These are phyloP conservation scores for Mythimna lalbum DNA, from an alignment of 2,888 invertebrate species.

Conservation along the genomic window DNA sequence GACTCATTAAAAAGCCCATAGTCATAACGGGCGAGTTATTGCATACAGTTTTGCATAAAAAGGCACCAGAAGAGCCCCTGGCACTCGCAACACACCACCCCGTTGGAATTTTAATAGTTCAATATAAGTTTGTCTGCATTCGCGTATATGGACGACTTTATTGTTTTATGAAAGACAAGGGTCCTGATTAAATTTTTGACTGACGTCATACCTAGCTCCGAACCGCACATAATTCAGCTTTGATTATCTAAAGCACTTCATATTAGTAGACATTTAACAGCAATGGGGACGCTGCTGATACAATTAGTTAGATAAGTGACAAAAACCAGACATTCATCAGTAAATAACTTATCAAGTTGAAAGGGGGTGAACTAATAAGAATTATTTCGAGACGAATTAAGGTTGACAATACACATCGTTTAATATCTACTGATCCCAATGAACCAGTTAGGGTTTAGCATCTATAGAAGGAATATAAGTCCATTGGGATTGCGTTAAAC, in stretches of 20 bases:
- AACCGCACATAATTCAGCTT: constrained; percentile 7
- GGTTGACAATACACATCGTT: background rate
- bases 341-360: constrained; percentile 5
- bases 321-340: constrained; percentile 30
- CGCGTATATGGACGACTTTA: constrained; percentile 68
- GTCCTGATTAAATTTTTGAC: constrained; percentile 12
- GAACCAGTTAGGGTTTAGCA: background rate
- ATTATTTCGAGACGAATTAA: constrained; percentile 4
- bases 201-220: constrained; percentile 19
- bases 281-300: constrained; percentile 12
- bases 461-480: no score
- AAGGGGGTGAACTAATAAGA: constrained; percentile 15
- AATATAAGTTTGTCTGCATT: constrained; percentile 71
- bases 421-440: background rate
- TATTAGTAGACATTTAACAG: constrained; percentile 23
- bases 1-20: constrained; percentile 78
- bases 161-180: constrained; percentile 58
- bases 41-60: constrained; percentile 86
- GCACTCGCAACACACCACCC: constrained; percentile 45
- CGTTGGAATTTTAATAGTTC: constrained; percentile 82
- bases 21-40: constrained; percentile 79
- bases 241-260: background rate
- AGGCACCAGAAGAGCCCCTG: constrained; percentile 54
- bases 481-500: no score
- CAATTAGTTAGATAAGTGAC: constrained; percentile 27